A percentile compares a stretch with the other conserved stretches of the same genome.
Conservation (phyloP, 2,888 invertebrate species). For the Erynnis tages region DNA sequence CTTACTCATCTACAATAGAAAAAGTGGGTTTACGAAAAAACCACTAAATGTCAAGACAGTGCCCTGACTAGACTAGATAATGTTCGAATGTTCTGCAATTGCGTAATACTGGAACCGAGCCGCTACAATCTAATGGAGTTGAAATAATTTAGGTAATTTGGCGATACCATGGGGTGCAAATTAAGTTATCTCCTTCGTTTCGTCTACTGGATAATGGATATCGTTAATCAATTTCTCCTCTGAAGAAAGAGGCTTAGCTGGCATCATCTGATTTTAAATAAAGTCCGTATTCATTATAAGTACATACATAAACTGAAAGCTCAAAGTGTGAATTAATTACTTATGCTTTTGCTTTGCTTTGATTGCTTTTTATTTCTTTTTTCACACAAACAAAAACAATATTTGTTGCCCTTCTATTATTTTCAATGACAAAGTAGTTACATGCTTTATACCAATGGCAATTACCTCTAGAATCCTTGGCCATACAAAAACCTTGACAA, state of each 20-base stretch:
- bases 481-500: constrained; percentile 8
- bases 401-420: too few relatives aligned
- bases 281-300: too few relatives aligned
- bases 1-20: neutral
- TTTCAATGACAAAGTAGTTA: too few relatives aligned
- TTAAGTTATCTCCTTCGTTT: constrained; percentile 2
- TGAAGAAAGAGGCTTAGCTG: neutral
- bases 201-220: neutral
- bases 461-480: neutral
- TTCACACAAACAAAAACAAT: too few relatives aligned
- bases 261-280: too few relatives aligned
- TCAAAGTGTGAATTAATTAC: too few relatives aligned
- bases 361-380: too few relatives aligned
- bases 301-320: too few relatives aligned
- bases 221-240: neutral
- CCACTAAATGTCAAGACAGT: neutral
- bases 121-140: constrained; percentile 11
- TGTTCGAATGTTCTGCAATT: constrained; percentile 8
- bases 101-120: constrained; percentile 16
- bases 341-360: too few relatives aligned
- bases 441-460: neutral
- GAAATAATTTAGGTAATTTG: constrained; percentile 12
- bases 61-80: constrained; percentile 2
- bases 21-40: neutral
- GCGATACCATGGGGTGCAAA: constrained; percentile 15